Percentiles rank a stretch among this genome's conserved stretches.
These are phyloP conservation scores for Cephonodes hylas DNA, from an alignment of 2,888 invertebrate genomes.

Conservation along the genomic window DNA sequence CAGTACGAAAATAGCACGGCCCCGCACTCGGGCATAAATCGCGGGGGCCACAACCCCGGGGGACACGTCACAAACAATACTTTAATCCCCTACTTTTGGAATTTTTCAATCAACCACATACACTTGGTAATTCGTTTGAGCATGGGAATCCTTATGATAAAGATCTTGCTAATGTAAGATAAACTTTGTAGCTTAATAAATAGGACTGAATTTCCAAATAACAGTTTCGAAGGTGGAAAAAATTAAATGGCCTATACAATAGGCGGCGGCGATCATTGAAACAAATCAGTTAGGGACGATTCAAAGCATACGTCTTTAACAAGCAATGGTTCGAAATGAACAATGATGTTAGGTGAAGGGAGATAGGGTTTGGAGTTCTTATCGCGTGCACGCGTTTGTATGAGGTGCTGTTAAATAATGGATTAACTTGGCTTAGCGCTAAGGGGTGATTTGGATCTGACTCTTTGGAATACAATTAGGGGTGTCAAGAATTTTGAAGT, in stretches of 20 bases:
- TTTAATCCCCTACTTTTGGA: constrained; percentile 59
- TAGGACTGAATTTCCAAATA: constrained; percentile 26
- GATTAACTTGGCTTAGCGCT: not conserved
- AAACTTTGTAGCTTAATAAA: constrained; percentile 18
- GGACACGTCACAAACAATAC: constrained; percentile 49
- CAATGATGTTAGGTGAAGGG: not conserved
- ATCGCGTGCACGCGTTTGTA: not conserved
- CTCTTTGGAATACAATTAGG: constrained; percentile 4
- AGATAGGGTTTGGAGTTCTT: not conserved
- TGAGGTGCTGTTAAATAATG: constrained; percentile 1
- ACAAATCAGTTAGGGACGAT: constrained; percentile 59
- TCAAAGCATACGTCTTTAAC: constrained; percentile 45
- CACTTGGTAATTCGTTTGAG: constrained; percentile 65
- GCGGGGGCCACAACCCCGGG: constrained; percentile 32
- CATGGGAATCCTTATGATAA: constrained; percentile 55
- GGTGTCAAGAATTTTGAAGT: not conserved
- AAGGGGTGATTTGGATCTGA: constrained; percentile 2
- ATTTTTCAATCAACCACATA: constrained; percentile 73
- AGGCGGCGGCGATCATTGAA: constrained; percentile 55
- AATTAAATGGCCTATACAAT: constrained; percentile 68
- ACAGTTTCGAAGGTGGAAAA: constrained; percentile 33
- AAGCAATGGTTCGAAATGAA: constrained; percentile 21
- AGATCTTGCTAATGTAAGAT: constrained; percentile 40
- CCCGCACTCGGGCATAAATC: constrained; percentile 17
- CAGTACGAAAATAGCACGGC: constrained; percentile 9